These are phyloP conservation scores for Andricus curvator DNA, from an alignment of 2,888 invertebrate species.

Conservation along the genomic window DNA sequence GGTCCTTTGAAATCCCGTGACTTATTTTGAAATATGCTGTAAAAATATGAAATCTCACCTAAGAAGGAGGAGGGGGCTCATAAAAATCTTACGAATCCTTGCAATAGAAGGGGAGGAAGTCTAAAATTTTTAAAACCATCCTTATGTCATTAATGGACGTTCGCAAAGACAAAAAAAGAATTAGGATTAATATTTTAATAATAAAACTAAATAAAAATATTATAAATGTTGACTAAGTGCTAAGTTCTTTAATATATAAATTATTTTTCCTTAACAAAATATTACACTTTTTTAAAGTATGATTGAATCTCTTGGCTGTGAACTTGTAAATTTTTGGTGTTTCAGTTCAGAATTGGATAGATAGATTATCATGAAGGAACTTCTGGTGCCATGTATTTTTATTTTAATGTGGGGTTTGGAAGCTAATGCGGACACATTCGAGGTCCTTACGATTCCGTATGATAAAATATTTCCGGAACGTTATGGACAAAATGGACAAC, in stretches of 20 bases:
- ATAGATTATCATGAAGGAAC: conserved; percentile 6
- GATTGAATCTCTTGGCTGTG: background rate
- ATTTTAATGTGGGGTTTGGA: background rate
- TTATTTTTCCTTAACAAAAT: background rate
- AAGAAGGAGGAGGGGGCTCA: too few relatives aligned
- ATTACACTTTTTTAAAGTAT: background rate
- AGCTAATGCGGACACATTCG: background rate
- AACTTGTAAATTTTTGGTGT: background rate
- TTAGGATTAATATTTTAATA: too few relatives aligned
- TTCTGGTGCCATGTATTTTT: background rate
- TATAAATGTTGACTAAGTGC: background rate
- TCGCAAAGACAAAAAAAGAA: too few relatives aligned
- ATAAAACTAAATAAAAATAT: too few relatives aligned
- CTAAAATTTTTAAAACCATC: too few relatives aligned
- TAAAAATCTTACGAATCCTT: too few relatives aligned
- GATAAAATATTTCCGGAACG: conserved; percentile 16
- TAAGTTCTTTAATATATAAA: background rate
- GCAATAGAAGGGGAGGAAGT: too few relatives aligned
- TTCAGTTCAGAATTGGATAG: background rate
- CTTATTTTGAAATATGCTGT: too few relatives aligned
- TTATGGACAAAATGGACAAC: conserved; percentile 39
- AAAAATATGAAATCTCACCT: too few relatives aligned
- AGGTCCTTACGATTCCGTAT: conserved; percentile 11
- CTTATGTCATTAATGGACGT: too few relatives aligned
- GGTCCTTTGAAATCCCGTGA: too few relatives aligned